A percentile compares a stretch with the other conserved stretches of the same genome.
phyloP scores from a whole-genome alignment of 2,888 invertebrate species.

The Meta bourneti region DNA sequence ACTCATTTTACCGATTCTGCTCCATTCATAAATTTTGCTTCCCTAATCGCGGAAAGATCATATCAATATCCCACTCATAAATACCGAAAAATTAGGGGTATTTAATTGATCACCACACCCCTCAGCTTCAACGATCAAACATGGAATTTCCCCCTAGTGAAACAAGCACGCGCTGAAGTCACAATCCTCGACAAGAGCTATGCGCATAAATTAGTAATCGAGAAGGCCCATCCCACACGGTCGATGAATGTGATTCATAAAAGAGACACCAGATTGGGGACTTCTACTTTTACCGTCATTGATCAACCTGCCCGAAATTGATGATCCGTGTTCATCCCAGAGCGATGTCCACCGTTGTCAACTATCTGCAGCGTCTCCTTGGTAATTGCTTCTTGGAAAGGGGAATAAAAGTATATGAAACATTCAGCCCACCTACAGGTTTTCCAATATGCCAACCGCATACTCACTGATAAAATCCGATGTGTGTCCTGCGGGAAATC shows the following conservation, averaged over 20 bases:
- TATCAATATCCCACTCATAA: neutral
- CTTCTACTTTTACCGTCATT: neutral
- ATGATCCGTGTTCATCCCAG: slow-evolving; percentile 38
- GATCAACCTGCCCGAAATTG: slow-evolving; percentile 36
- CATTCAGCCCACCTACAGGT: slow-evolving; percentile 32
- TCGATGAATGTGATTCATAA: neutral
- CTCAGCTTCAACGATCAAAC: neutral
- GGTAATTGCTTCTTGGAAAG: slow-evolving; percentile 11
- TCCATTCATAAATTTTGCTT: neutral
- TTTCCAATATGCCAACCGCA: slow-evolving; percentile 32
- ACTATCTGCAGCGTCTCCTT: slow-evolving; percentile 15
- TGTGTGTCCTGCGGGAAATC: slow-evolving; percentile 3
- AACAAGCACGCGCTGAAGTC: neutral
- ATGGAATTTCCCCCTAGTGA: neutral
- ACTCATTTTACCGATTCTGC: neutral
- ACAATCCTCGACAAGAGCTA: neutral
- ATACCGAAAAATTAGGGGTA: neutral
- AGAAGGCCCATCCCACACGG: slow-evolving; percentile 2
- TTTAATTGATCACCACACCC: slow-evolving; percentile 36
- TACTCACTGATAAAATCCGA: slow-evolving; percentile 41
- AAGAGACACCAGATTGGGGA: neutral
- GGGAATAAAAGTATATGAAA: neutral
- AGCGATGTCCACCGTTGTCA: slow-evolving; percentile 29
- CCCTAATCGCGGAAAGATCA: neutral
- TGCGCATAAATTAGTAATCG: slow-evolving; percentile 48